These are phyloP conservation scores for Euproctis similis DNA, from an alignment of 2,888 invertebrate genomes.

Conservation along the genomic window DNA sequence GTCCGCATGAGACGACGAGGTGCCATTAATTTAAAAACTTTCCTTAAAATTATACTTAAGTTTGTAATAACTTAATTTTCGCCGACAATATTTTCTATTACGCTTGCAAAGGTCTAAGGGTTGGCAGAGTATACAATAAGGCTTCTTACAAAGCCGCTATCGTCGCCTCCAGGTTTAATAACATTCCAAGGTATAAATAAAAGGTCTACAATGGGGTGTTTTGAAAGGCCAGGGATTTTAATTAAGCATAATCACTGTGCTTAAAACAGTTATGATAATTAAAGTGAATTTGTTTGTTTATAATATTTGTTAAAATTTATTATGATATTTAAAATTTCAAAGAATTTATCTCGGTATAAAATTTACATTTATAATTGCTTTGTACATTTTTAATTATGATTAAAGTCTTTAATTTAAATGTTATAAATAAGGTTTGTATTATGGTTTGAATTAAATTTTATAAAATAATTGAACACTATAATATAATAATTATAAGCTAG, in stretches of 20 bases:
- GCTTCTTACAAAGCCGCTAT: constrained; percentile 25
- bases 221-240: constrained; percentile 27
- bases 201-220: constrained; percentile 22
- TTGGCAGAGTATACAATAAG: constrained; percentile 19
- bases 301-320: too few species aligned
- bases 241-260: constrained; percentile 28
- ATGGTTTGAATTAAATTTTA: too few species aligned
- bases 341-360: too few species aligned
- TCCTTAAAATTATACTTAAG: constrained; percentile 15
- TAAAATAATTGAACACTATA: too few species aligned
- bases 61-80: constrained; percentile 26
- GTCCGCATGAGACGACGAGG: constrained; percentile 6
- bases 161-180: constrained; percentile 21
- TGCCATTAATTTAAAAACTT: constrained; percentile 22
- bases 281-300: constrained; percentile 27
- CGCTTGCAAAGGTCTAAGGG: constrained; percentile 24
- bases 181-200: constrained; percentile 30
- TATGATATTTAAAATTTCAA: too few species aligned
- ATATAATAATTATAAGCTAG: too few species aligned
- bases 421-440: too few species aligned
- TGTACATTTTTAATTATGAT: too few species aligned
- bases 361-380: too few species aligned
- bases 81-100: constrained; percentile 31
- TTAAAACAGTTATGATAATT: constrained; percentile 31
- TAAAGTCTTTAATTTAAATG: too few species aligned